Evolutionary conservation across 2,888 invertebrate species (phyloP).

Genomic region (Cheilosia soror): DNA sequence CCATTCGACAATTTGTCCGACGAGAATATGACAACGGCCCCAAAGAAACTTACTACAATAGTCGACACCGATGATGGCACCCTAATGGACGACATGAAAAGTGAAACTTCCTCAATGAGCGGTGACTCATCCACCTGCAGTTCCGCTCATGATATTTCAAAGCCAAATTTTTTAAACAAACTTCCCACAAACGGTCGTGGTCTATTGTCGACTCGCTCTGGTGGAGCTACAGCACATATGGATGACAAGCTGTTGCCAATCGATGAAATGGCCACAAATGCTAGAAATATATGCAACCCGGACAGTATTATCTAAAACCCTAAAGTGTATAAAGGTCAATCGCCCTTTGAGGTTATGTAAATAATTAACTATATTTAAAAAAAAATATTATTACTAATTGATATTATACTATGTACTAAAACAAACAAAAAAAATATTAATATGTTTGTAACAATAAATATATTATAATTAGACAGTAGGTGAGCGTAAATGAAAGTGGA

Average conservation of each 20-base stretch:
- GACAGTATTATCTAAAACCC: constrained; percentile 57
- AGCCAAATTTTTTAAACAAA: constrained; percentile 72
- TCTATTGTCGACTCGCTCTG: constrained; percentile 11
- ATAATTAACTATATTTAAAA: constrained; percentile 47
- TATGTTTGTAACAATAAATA: constrained; percentile 29
- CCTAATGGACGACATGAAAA: constrained; percentile 82
- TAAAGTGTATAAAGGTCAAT: constrained; percentile 1
- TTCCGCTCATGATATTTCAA: constrained; percentile 40
- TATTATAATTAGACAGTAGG: constrained; percentile 35
- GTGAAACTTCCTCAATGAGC: constrained; percentile 81
- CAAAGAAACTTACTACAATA: constrained; percentile 55
- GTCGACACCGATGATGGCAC: constrained; percentile 79
- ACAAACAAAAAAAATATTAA: constrained; percentile 16
- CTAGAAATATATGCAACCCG: constrained; percentile 52
- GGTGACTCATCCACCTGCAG: constrained; percentile 71
- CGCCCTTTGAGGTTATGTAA: constrained; percentile 39
- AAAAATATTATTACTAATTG: constrained; percentile 54
- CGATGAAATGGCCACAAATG: constrained; percentile 28
- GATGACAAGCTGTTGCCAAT: constrained; percentile 45
- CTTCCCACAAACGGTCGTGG: constrained; percentile 38
- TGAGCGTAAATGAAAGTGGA: constrained; percentile 50
- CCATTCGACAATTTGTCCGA: constrained; percentile 81
- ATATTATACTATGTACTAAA: constrained; percentile 53
- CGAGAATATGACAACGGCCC: constrained; percentile 65
- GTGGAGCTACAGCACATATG: not conserved